Evolutionary conservation across 2,113 vertebrate species (phyloP).

Genomic region (Microcebus lehilahytsara): DNA sequence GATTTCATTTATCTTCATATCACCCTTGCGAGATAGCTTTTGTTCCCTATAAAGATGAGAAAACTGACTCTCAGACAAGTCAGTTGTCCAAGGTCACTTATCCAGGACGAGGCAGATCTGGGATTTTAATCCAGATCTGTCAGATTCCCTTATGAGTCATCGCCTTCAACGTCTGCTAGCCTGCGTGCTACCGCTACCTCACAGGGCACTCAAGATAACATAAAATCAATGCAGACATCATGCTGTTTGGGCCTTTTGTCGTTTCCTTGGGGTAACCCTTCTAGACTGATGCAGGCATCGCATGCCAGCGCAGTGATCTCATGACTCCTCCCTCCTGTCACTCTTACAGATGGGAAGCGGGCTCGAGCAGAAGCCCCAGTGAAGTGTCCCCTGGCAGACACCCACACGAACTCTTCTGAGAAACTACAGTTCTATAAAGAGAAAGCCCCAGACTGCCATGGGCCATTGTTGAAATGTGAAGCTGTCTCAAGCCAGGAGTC

Average conservation of each 20-base stretch:
- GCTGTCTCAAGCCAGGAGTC: constrained; percentile 60
- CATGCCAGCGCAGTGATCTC: neutral
- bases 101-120: neutral
- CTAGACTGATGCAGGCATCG: neutral
- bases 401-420: constrained; percentile 71
- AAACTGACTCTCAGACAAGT: neutral
- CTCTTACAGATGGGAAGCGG: constrained; percentile 89
- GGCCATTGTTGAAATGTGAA: constrained; percentile 61
- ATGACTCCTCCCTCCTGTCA: neutral
- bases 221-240: neutral
- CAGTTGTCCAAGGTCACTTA: neutral
- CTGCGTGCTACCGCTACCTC: fast-evolving
- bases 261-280: neutral
- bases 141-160: neutral
- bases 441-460: constrained; percentile 75
- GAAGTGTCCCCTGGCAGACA: constrained; percentile 65
- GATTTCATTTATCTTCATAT: neutral
- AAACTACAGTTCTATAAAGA: constrained; percentile 91
- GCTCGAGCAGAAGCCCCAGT: constrained; percentile 76
- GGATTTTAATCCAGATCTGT: neutral
- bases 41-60: neutral
- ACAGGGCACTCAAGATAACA: neutral
- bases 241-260: neutral
- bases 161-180: neutral
- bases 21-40: neutral